Percentiles rank a stretch among this genome's conserved stretches.
These are phyloP conservation scores for Acronicta aceris DNA, from an alignment of 2,888 invertebrate species.

Conservation along the genomic window DNA sequence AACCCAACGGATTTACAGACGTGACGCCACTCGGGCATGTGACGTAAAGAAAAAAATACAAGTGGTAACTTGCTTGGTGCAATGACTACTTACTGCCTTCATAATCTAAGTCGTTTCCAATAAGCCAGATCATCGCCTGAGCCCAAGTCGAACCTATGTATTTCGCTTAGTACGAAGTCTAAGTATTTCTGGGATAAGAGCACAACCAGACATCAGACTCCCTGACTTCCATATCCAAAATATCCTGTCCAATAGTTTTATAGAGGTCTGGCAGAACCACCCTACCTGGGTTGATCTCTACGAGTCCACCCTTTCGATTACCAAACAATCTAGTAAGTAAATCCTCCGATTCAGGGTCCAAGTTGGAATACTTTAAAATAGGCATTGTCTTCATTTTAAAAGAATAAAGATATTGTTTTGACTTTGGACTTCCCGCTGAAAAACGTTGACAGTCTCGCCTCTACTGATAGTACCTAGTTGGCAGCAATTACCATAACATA, in stretches of 20 bases:
- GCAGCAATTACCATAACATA: no score
- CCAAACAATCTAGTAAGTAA: slow-evolving; percentile 91
- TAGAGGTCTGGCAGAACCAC: slow-evolving; percentile 92
- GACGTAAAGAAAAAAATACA: background rate
- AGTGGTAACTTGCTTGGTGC: slow-evolving; percentile 80
- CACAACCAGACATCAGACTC: slow-evolving; percentile 95
- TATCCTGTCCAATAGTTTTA: slow-evolving; percentile 91
- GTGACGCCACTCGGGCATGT: no score
- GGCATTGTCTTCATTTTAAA: slow-evolving; percentile 78
- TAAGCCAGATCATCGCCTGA: slow-evolving; percentile 97
- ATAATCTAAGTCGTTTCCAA: slow-evolving; percentile 94
- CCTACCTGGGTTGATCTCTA: slow-evolving; percentile 92
- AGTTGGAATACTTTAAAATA: slow-evolving; percentile 87
- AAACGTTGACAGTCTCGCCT: no score
- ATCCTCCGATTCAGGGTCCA: slow-evolving; percentile 89
- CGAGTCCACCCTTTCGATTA: slow-evolving; percentile 91
- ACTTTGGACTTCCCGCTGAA: no score
- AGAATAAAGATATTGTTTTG: slow-evolving; percentile 4
- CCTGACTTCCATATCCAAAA: slow-evolving; percentile 92
- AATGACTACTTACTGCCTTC: slow-evolving; percentile 91
- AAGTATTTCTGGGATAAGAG: slow-evolving; percentile 92
- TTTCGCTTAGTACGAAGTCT: no score
- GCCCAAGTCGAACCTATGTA: slow-evolving; percentile 96
- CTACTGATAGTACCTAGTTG: no score
- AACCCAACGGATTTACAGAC: no score